These are phyloP conservation scores for Amia ocellicauda DNA, from an alignment of 2,113 vertebrate genomes.

Conservation along the genomic window DNA sequence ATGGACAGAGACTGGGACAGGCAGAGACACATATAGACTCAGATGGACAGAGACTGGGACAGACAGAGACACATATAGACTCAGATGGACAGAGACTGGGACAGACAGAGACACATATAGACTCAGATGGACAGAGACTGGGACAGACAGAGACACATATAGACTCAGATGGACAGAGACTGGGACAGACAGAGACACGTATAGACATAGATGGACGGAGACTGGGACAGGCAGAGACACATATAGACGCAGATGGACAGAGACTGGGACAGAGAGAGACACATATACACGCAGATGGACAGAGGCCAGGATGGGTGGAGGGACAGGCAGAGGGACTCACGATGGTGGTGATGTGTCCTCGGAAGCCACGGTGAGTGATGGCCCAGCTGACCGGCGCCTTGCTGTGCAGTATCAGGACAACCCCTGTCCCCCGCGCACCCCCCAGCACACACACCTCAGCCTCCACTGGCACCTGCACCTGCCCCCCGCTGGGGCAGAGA, in stretches of 20 bases:
- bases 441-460: constrained; percentile 30
- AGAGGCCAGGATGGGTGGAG: too few relatives aligned
- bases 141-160: too few relatives aligned
- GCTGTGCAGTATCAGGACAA: constrained; percentile 67
- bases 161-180: too few relatives aligned
- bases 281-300: too few relatives aligned
- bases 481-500: constrained; percentile 46
- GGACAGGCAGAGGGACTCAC: constrained; percentile 32
- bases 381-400: constrained; percentile 61
- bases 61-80: not conserved
- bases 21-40: not conserved
- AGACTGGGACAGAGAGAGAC: too few relatives aligned
- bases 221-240: too few relatives aligned
- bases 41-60: not conserved
- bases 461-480: constrained; percentile 56
- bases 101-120: not conserved
- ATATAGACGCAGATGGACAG: constrained; percentile 26
- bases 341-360: constrained; percentile 39
- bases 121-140: constrained; percentile 53
- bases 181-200: too few relatives aligned
- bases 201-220: too few relatives aligned
- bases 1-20: not conserved
- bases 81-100: not conserved
- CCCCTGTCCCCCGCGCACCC: constrained; percentile 24
- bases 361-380: constrained; percentile 48